Percentiles rank a stretch among this genome's conserved stretches.
Evolutionary conservation across 1,140 invertebrate species (phyloP).

Genomic region (Penaeus vannamei): DNA sequence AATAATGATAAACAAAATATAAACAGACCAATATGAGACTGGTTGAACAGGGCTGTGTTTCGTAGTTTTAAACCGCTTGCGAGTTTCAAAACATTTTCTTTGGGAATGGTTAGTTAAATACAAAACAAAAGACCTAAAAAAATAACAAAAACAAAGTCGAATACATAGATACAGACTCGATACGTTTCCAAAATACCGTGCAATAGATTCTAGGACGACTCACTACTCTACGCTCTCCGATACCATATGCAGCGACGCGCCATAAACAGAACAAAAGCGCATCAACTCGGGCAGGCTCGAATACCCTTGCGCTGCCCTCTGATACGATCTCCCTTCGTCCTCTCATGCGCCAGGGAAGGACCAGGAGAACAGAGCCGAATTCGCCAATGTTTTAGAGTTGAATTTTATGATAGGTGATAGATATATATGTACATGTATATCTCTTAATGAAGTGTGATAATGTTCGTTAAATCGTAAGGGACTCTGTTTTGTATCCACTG

Average conservation of each 20-base stretch:
- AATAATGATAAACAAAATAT: too few species aligned
- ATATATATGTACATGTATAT: too few species aligned
- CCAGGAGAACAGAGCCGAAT: conserved; percentile 34
- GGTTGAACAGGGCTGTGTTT: too few species aligned
- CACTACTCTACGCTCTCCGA: neutral
- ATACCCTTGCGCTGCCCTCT: conserved; percentile 3
- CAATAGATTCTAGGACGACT: conserved; percentile 38
- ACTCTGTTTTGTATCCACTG: too few species aligned
- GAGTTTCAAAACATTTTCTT: too few species aligned
- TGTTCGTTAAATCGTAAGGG: too few species aligned
- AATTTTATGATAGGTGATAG: too few species aligned
- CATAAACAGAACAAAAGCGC: conserved; percentile 5
- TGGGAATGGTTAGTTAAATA: too few species aligned
- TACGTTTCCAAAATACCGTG: conserved; percentile 9
- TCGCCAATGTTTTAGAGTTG: neutral
- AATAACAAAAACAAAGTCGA: neutral
- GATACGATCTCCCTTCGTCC: conserved; percentile 52
- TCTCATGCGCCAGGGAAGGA: conserved; percentile 32
- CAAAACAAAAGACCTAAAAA: neutral
- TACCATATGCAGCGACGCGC: neutral
- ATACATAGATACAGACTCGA: neutral
- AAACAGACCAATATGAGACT: too few species aligned
- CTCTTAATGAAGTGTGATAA: too few species aligned
- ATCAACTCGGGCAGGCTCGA: conserved; percentile 43
- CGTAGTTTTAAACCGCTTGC: too few species aligned